Evolutionary conservation across 2,113 vertebrate species (phyloP).

Genomic region (Burhinus bistriatus): DNA sequence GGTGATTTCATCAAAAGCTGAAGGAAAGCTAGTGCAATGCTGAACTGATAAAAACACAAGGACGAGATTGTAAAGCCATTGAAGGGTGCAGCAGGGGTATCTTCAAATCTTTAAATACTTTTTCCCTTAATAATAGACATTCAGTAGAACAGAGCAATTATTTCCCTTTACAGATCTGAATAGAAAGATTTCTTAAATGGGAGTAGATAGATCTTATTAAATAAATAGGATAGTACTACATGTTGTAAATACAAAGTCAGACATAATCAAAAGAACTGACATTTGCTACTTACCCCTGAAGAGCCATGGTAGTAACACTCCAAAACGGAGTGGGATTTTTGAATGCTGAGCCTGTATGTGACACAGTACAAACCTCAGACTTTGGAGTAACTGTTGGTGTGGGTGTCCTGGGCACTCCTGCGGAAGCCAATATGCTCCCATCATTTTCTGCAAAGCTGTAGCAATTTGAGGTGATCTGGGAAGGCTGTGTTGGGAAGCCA

Average conservation of each 20-base stretch:
- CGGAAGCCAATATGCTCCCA: background rate
- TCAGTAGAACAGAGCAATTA: slow-evolving; percentile 24
- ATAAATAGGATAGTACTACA: background rate
- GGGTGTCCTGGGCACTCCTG: background rate
- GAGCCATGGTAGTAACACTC: background rate
- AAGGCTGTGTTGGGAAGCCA: background rate
- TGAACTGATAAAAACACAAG: slow-evolving; percentile 53
- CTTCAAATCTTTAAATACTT: slow-evolving; percentile 41
- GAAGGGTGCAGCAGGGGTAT: slow-evolving; percentile 33
- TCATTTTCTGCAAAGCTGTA: background rate
- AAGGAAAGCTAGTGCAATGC: slow-evolving; percentile 12
- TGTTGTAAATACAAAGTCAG: background rate
- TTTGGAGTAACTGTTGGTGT: background rate
- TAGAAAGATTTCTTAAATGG: slow-evolving; percentile 12
- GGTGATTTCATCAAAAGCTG: slow-evolving; percentile 48
- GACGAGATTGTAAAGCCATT: slow-evolving; percentile 15
- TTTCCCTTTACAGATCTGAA: slow-evolving; percentile 16
- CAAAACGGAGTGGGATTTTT: background rate
- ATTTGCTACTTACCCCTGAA: background rate
- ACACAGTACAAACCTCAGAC: background rate
- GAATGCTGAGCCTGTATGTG: accelerated
- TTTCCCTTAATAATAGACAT: slow-evolving; percentile 5
- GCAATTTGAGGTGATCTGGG: background rate
- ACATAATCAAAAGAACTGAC: background rate
- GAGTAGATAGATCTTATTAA: background rate